Evolutionary conservation across 2,888 invertebrate genomes (phyloP).

Genomic region (Digitonthophagus gazella): DNA sequence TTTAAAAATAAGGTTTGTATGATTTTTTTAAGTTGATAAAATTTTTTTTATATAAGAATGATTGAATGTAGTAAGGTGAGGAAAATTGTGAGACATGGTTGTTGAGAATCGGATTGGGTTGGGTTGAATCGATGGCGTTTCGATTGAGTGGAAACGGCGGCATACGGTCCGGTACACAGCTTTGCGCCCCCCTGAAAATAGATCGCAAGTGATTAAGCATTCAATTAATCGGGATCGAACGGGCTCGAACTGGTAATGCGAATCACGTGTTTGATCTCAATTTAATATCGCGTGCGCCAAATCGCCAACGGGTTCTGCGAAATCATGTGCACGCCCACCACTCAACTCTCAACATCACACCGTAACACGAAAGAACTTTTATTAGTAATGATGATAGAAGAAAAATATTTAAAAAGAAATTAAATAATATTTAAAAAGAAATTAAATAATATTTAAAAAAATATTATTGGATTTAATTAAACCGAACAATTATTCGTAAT

Average conservation of each 20-base stretch:
- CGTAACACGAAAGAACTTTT: neutral
- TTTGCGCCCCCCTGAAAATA: neutral
- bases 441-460: too few species aligned
- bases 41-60: too few species aligned
- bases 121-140: neutral
- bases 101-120: too few species aligned
- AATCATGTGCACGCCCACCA: conserved; percentile 2
- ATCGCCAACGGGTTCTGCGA: neutral
- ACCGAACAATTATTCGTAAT: too few species aligned
- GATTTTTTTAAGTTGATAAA: too few species aligned
- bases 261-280: conserved; percentile 21
- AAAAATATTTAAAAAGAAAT: neutral
- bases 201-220: conserved; percentile 18
- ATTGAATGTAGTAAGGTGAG: too few species aligned
- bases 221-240: conserved; percentile 16
- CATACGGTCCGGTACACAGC: neutral
- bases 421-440: too few species aligned
- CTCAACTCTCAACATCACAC: neutral
- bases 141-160: neutral
- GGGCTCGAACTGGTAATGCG: conserved; percentile 13
- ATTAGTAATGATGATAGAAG: neutral
- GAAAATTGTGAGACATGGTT: too few species aligned
- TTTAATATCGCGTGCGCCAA: conserved; percentile 16
- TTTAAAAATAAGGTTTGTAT: too few species aligned
- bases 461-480: neutral